phyloP scores from a whole-genome alignment of 2,888 invertebrate species.

The Eristalinus aeneus region DNA sequence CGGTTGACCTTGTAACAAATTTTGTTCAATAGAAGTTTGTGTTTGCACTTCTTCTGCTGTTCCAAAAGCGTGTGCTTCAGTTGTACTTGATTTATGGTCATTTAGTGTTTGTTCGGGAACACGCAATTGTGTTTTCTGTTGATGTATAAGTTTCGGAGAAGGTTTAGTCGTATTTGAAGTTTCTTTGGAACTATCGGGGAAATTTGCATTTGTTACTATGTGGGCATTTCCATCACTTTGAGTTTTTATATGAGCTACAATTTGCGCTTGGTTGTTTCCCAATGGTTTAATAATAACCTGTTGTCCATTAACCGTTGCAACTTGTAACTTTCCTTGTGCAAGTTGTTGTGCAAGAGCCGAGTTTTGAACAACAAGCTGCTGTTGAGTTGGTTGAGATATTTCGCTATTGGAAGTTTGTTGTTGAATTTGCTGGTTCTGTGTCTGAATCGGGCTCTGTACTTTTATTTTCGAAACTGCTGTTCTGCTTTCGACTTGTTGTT shows the following conservation, averaged over 20 bases:
- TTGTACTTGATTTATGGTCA: conserved; percentile 41
- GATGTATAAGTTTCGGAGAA: conserved; percentile 70
- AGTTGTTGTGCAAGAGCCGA: conserved; percentile 90
- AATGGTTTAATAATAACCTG: conserved; percentile 91
- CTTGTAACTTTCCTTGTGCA: conserved; percentile 90
- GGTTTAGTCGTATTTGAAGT: conserved; percentile 41
- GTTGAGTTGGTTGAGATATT: conserved; percentile 78
- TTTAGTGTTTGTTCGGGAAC: conserved; percentile 53
- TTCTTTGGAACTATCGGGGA: conserved; percentile 70
- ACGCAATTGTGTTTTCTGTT: conserved; percentile 73
- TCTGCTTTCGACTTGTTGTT: conserved; percentile 40
- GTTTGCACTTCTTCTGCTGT: conserved; percentile 39
- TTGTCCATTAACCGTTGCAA: conserved; percentile 92
- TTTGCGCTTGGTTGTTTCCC: conserved; percentile 89
- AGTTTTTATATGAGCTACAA: conserved; percentile 87
- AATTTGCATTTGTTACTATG: conserved; percentile 78
- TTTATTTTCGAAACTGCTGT: conserved; percentile 41
- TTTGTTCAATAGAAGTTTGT: conserved; percentile 84
- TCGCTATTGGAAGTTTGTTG: conserved; percentile 37
- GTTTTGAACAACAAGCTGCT: conserved; percentile 89
- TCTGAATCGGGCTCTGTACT: conserved; percentile 66
- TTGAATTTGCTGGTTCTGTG: conserved; percentile 74
- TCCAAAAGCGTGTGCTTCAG: conserved; percentile 33
- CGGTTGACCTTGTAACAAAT: conserved; percentile 89
- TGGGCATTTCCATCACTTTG: conserved; percentile 81